A percentile compares a stretch with the other conserved stretches of the same genome.
These are phyloP conservation scores for Taenaris catops DNA, from an alignment of 2,888 invertebrate genomes.

Conservation along the genomic window DNA sequence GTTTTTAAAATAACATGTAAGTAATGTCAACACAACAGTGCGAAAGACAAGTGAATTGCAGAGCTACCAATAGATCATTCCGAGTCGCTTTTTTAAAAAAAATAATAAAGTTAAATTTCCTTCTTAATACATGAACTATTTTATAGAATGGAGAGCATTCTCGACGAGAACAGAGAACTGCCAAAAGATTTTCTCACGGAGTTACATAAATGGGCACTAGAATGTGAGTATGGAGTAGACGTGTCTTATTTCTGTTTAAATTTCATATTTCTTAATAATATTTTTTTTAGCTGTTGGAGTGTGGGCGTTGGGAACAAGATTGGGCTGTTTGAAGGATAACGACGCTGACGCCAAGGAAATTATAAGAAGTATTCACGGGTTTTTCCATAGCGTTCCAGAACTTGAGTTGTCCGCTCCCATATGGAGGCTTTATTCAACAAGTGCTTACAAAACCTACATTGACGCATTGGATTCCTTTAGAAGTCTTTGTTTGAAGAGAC, in stretches of 20 bases:
- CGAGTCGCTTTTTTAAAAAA: no score
- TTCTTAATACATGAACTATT: no score
- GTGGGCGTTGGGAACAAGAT: constrained; percentile 89
- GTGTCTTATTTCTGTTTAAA: no score
- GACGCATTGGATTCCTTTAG: constrained; percentile 86
- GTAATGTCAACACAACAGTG: no score
- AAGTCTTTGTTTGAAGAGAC: constrained; percentile 70
- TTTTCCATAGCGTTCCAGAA: constrained; percentile 88
- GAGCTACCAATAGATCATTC: no score
- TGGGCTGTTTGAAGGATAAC: constrained; percentile 86
- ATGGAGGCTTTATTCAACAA: constrained; percentile 86
- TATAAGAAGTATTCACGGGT: constrained; percentile 86
- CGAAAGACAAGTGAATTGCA: no score
- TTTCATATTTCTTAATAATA: no score
- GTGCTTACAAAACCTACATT: constrained; percentile 85
- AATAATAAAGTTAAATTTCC: no score
- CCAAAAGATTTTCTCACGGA: constrained; percentile 85
- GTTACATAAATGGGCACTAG: constrained; percentile 89
- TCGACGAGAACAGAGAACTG: constrained; percentile 80
- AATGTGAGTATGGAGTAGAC: constrained; percentile 90
- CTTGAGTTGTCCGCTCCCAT: constrained; percentile 87
- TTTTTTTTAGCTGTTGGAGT: constrained; percentile 85
- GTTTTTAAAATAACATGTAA: no score
- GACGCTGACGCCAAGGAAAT: constrained; percentile 87
- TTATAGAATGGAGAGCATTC: constrained; percentile 82